Conservation (phyloP, 2,797 vertebrate species). For the Takifugu ocellatus region DNA sequence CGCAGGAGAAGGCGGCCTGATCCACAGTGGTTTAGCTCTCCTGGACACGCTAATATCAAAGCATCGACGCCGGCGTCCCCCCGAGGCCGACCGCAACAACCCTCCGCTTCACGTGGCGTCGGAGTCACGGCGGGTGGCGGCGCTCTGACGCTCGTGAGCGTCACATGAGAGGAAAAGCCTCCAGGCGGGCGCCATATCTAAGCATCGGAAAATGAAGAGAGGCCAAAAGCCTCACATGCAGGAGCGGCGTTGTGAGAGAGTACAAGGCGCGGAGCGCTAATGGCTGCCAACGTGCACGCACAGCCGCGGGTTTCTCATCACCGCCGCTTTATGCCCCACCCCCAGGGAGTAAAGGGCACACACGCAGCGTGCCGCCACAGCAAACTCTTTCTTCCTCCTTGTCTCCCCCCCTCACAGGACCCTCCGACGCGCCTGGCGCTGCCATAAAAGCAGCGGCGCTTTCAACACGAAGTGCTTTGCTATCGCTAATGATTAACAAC, state of each 20-base stretch:
- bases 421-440: slow-evolving; percentile 9
- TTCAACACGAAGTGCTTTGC: slow-evolving; percentile 21
- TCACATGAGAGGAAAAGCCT: slow-evolving; percentile 28
- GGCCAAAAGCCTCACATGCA: slow-evolving; percentile 37
- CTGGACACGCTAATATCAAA: slow-evolving; percentile 19
- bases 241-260: slow-evolving; percentile 16
- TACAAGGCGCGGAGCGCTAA: slow-evolving; percentile 28
- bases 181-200: slow-evolving; percentile 4
- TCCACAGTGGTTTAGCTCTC: slow-evolving; percentile 9
- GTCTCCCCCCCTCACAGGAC: slow-evolving; percentile 2
- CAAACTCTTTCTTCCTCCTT: slow-evolving; percentile 1
- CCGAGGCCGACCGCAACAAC: slow-evolving; percentile 24
- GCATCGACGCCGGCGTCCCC: slow-evolving; percentile 15
- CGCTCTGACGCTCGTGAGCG: slow-evolving; percentile 6
- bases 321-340: slow-evolving; percentile 18
- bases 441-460: slow-evolving; percentile 3
- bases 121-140: slow-evolving; percentile 12
- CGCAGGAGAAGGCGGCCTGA: background rate
- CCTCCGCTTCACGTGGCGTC: slow-evolving; percentile 19
- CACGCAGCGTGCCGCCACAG: slow-evolving; percentile 6
- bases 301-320: slow-evolving; percentile 36
- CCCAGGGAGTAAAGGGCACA: slow-evolving; percentile 10
- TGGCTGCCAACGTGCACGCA: slow-evolving; percentile 25
- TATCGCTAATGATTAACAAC: slow-evolving; percentile 47
- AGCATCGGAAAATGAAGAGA: slow-evolving; percentile 18